Conservation (phyloP, 2,113 vertebrate species). For the Odocoileus hemionus region DNA sequence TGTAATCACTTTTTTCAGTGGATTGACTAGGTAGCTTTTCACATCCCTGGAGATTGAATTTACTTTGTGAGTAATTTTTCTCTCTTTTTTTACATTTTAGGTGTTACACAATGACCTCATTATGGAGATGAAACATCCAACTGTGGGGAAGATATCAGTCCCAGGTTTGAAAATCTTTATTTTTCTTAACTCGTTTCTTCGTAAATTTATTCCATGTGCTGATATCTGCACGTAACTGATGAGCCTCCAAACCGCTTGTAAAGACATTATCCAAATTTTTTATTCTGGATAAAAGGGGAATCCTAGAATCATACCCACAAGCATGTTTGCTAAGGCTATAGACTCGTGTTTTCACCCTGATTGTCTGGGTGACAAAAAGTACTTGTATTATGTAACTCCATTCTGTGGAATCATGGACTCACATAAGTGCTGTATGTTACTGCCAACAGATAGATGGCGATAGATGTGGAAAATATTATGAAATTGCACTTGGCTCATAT, state of each 20-base stretch:
- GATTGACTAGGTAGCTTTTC: not conserved
- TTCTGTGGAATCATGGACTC: not conserved
- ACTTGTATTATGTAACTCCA: not conserved
- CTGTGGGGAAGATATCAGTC: slow-evolving; percentile 87
- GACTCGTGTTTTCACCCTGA: not conserved
- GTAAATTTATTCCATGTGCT: not conserved
- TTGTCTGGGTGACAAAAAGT: not conserved
- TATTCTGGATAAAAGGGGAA: not conserved
- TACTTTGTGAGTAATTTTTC: not conserved
- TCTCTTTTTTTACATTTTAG: slow-evolving; percentile 72
- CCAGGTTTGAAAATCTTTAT: slow-evolving; percentile 84
- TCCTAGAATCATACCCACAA: not conserved
- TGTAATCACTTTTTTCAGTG: not conserved
- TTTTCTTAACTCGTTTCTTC: slow-evolving; percentile 43
- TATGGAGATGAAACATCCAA: slow-evolving; percentile 92
- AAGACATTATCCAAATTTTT: not conserved
- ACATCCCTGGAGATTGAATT: not conserved
- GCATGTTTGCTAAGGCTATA: not conserved
- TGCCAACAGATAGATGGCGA: not conserved
- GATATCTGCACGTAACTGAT: not conserved
- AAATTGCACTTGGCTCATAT: not conserved
- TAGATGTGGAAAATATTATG: not conserved
- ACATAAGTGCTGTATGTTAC: not conserved
- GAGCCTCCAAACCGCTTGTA: not conserved
- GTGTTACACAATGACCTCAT: slow-evolving; percentile 92